phyloP scores from a whole-genome alignment of 1,140 invertebrate species.

The Phenacoccus solenopsis region DNA sequence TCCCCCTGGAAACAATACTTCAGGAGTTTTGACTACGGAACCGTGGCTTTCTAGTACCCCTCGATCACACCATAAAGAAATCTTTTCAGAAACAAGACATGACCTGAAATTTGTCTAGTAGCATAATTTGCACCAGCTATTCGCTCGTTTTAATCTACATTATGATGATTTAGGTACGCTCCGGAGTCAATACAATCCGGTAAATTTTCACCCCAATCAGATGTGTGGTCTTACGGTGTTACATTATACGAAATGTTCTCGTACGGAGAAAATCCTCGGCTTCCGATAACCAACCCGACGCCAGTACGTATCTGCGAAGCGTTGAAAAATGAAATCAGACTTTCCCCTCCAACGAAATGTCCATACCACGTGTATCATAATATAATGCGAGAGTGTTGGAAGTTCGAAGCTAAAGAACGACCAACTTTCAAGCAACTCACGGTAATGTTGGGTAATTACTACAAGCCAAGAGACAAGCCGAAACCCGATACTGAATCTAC shows the following conservation, averaged over 20 bases:
- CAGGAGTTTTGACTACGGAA: too few species aligned
- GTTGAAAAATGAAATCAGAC: slow-evolving; percentile 44
- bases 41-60: too few species aligned
- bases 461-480: too few species aligned
- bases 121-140: too few species aligned
- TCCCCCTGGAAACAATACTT: too few species aligned
- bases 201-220: slow-evolving; percentile 67
- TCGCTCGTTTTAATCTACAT: background rate
- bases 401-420: slow-evolving; percentile 49
- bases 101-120: too few species aligned
- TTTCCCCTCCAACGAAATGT: slow-evolving; percentile 56
- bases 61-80: too few species aligned
- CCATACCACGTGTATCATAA: slow-evolving; percentile 56
- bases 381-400: slow-evolving; percentile 68
- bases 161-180: slow-evolving; percentile 55
- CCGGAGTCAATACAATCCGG: slow-evolving; percentile 65
- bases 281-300: slow-evolving; percentile 28
- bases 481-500: too few species aligned
- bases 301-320: slow-evolving; percentile 30
- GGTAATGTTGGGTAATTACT: too few species aligned
- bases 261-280: slow-evolving; percentile 60
- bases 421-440: slow-evolving; percentile 53
- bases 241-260: slow-evolving; percentile 88
- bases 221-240: slow-evolving; percentile 90
- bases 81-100: too few species aligned